Evolutionary conservation across 2,888 invertebrate species (phyloP), one percentile per base, ranked within the genome.

Genomic region (Crepidodera aurea): DNA sequence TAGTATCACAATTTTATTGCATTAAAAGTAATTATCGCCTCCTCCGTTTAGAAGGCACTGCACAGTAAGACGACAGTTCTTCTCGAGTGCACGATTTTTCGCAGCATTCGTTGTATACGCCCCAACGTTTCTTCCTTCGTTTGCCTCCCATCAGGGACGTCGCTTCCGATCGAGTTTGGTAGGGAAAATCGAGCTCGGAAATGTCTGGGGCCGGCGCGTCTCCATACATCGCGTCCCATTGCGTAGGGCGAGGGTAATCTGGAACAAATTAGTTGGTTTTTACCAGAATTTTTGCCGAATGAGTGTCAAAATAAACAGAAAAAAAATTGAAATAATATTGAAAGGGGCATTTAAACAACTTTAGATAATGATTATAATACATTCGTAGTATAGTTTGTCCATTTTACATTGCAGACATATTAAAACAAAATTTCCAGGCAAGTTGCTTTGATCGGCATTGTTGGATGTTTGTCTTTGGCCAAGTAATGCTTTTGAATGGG

Each of bases 381-480:
- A n/a, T n/a, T n/a, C n/a, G n/a, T n/a, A n/a, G n/a, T n/a, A n/a
- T n/a, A n/a, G n/a, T n/a, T n/a, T n/a, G n/a, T n/a, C n/a, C n/a
- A n/a, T n/a, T n/a, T n/a, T n/a, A n/a, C n/a, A n/a, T n/a, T n/a
- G n/a, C n/a, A n/a, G n/a, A n/a, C n/a, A n/a, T n/a, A n/a, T n/a
- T n/a, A n/a, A n/a, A n/a, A n/a, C n/a, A n/a, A n/a, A n/a, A n/a
- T n/a, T n/a, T n/a, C n/a, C n/a, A n/a, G n/a, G n/a, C n/a, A n/a
- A n/a, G n/a, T n/a, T n/a, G n/a, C n/a, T n/a, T n/a, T n/a, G n/a
- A n/a, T n/a, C n/a, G n/a, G n/a, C n/a, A n/a, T n/a, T n/a, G n/a
- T n/a, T n/a, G n/a, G n/a, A n/a, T 85, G 84, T 82, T 93, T 93
- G 75, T 99, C 98, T 80, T 97, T 96, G 8, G 98, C 98, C 74